phyloP scores from a whole-genome alignment of 2,113 vertebrate species.

The Strix aluco region DNA sequence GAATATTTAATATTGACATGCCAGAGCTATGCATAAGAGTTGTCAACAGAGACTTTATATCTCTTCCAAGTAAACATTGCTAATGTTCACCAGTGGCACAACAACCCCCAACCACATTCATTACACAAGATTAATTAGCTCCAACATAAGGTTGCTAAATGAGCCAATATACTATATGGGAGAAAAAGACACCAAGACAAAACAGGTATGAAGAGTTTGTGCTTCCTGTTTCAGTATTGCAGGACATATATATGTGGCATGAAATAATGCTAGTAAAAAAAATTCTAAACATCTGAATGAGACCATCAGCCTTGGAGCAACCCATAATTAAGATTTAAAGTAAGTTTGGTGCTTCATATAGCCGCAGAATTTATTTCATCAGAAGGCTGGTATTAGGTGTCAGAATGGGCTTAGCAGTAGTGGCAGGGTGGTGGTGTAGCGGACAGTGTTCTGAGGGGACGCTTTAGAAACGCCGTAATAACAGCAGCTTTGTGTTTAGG shows the following conservation, averaged over 20 bases:
- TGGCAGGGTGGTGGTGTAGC: background rate
- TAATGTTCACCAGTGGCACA: background rate
- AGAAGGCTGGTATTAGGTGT: background rate
- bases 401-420: background rate
- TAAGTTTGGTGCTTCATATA: background rate
- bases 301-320: background rate
- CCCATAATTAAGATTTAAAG: background rate
- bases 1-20: constrained; percentile 60
- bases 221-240: background rate
- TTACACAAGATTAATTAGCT: constrained; percentile 69
- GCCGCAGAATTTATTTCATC: background rate
- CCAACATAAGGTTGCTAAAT: constrained; percentile 65
- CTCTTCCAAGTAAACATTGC: background rate
- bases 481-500: background rate
- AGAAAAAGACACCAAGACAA: constrained; percentile 5
- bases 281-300: background rate
- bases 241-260: background rate
- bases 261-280: background rate
- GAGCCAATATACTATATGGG: constrained; percentile 61
- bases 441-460: background rate
- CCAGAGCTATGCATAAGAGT: constrained; percentile 9
- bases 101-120: constrained; percentile 45
- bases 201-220: constrained; percentile 21
- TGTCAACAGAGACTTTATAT: background rate
- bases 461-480: background rate